Base-by-base conservation (phyloP, 1,140 invertebrate species). In the Ganaspis sp. region DNA sequence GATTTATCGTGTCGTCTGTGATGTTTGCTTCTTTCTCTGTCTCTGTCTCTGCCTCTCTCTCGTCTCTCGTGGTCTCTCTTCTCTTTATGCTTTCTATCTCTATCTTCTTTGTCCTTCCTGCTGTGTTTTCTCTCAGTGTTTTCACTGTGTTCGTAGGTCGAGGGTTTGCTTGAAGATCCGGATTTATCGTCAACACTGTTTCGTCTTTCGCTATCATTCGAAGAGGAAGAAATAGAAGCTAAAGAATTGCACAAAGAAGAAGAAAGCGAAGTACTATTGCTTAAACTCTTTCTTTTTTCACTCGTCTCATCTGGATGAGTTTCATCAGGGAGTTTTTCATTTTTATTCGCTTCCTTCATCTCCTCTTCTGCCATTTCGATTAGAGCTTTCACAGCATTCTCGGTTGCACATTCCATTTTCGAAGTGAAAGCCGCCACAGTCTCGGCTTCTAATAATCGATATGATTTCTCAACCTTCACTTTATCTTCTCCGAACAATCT, bases 311-410 rank as follows among this genome's bases (percentile, higher is more conserved):
- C 15, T 15, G 26, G 11, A 9, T 34, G 23, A 49, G 49, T 72
- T 70, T 76, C 69, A 1, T 42, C 54, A 9, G 42, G 0, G 12
- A 34, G 72, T 3, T 85, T 81, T 6, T 81, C 77, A 9, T 54
- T 77, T 23, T 88, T 89, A 4, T 45, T 37, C 34, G 82, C 81
- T 26, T 91, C 90, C 34, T 90, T 90, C 1, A 86, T 87, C 37
- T 91, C 90, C 5, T 92, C 90, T 26, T 92, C 90, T 0, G 90
- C 90, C 87, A 90, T 92, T 53, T 92, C 90, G 0, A 92, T 87
- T 1, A 92, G 40, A 0, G 90, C 90, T 69, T 91, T 92, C 0
- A 91, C 87, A 0, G 90, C 90, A 34, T 91, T 90, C 8, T 92
- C 90, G 1, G 90, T 91, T 0, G 89, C 90, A 37, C 86, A 87